phyloP scores from a whole-genome alignment of 2,888 invertebrate species.

The Zele albiditarsus region DNA sequence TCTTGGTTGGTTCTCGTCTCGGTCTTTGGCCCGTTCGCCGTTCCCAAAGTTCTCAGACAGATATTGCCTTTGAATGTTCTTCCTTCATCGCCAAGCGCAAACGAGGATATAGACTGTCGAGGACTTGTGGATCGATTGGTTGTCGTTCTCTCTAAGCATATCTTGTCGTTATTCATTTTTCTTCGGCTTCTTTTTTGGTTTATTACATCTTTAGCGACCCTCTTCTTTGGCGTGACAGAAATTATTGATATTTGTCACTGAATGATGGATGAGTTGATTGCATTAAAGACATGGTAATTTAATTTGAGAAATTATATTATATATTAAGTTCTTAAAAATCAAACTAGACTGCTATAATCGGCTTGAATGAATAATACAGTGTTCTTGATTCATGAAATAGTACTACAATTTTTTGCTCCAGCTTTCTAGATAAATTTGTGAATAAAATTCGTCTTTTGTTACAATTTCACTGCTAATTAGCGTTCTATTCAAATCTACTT shows the following conservation, averaged over 20 bases:
- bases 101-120: slow-evolving; percentile 16
- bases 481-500: not conserved
- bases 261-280: too few relatives aligned
- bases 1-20: slow-evolving; percentile 5
- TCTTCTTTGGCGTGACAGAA: not conserved
- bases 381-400: not conserved
- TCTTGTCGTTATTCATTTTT: not conserved
- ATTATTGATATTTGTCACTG: too few relatives aligned
- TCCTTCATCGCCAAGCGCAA: slow-evolving; percentile 36
- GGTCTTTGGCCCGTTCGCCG: slow-evolving; percentile 38
- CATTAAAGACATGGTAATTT: not conserved
- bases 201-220: not conserved
- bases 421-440: not conserved
- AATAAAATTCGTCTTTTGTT: not conserved
- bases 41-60: slow-evolving; percentile 49
- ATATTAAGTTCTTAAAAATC: too few relatives aligned
- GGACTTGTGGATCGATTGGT: slow-evolving; percentile 30
- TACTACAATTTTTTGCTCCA: not conserved
- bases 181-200: not conserved
- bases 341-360: too few relatives aligned
- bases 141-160: slow-evolving; percentile 6
- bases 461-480: not conserved
- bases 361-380: too few relatives aligned
- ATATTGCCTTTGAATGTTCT: slow-evolving; percentile 52
- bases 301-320: not conserved